Evolutionary conservation across 2,797 vertebrate genomes (phyloP).

Genomic region (Pseudomugil tenellus): DNA sequence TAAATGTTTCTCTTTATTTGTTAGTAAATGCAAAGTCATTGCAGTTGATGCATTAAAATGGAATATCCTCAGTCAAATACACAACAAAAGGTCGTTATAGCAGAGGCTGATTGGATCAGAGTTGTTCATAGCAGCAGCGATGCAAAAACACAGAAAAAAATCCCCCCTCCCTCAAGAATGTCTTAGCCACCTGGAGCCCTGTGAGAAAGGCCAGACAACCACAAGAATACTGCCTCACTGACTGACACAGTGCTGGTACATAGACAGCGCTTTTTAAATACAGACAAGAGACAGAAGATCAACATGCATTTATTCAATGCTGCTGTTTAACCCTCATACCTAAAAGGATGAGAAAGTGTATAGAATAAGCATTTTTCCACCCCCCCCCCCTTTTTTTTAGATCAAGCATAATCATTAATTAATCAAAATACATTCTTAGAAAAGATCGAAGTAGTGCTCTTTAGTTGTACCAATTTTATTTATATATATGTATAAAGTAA

Average conservation of each 20-base stretch:
- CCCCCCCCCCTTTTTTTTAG: constrained; percentile 39
- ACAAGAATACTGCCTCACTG: constrained; percentile 71
- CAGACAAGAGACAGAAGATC: constrained; percentile 72
- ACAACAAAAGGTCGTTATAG: constrained; percentile 79
- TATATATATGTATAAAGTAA: constrained; percentile 51
- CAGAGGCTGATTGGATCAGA: constrained; percentile 75
- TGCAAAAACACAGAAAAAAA: constrained; percentile 67
- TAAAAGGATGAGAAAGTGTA: constrained; percentile 60
- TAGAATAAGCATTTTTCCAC: constrained; percentile 44
- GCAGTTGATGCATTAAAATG: constrained; percentile 80
- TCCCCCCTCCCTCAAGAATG: constrained; percentile 44
- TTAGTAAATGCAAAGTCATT: constrained; percentile 82
- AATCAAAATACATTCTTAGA: constrained; percentile 88
- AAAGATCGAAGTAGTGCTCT: constrained; percentile 74
- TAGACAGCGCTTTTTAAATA: constrained; percentile 68
- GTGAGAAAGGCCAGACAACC: constrained; percentile 51
- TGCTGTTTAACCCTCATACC: constrained; percentile 61
- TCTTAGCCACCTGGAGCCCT: constrained; percentile 47
- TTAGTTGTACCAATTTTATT: constrained; percentile 68
- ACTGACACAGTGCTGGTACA: constrained; percentile 80
- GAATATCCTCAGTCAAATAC: constrained; percentile 72
- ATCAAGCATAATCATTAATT: constrained; percentile 76
- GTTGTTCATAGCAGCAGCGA: constrained; percentile 78
- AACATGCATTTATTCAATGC: constrained; percentile 80
- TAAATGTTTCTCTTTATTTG: constrained; percentile 84